Conservation (phyloP, 2,113 vertebrate genomes). For the Crotalus horridus region DNA sequence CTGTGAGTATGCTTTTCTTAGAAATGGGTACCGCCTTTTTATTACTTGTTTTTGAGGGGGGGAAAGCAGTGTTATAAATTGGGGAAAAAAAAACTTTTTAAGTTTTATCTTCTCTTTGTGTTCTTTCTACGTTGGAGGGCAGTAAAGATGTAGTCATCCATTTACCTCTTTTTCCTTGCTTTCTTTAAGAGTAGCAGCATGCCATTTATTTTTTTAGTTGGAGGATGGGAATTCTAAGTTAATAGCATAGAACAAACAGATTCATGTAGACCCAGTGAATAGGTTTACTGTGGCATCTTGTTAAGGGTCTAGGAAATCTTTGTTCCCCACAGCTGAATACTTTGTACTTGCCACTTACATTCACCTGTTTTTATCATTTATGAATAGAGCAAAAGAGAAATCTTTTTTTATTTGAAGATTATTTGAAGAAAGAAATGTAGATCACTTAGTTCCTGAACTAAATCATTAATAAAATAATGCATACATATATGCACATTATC, state of each 20-base stretch:
- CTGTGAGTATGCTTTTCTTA: background rate
- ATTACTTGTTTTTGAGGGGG: background rate
- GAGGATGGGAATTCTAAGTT: background rate
- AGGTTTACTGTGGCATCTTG: background rate
- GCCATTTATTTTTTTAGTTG: background rate
- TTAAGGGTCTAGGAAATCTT: background rate
- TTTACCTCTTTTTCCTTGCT: background rate
- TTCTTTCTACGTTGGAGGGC: background rate
- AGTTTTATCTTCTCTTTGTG: background rate
- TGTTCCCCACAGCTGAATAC: background rate
- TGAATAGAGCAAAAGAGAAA: background rate
- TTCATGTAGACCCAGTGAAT: background rate
- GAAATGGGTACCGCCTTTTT: background rate
- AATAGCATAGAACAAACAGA: background rate
- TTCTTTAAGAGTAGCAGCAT: background rate
- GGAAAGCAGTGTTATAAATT: background rate
- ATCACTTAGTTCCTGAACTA: background rate
- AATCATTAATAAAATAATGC: background rate
- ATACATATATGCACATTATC: background rate
- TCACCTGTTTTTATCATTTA: background rate
- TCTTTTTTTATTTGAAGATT: background rate
- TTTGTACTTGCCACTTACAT: background rate
- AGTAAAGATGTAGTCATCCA: background rate
- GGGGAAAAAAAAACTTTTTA: background rate
- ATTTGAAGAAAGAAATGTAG: background rate